phyloP scores from a whole-genome alignment of 2,888 invertebrate species.

The Osmoderma eremita region DNA sequence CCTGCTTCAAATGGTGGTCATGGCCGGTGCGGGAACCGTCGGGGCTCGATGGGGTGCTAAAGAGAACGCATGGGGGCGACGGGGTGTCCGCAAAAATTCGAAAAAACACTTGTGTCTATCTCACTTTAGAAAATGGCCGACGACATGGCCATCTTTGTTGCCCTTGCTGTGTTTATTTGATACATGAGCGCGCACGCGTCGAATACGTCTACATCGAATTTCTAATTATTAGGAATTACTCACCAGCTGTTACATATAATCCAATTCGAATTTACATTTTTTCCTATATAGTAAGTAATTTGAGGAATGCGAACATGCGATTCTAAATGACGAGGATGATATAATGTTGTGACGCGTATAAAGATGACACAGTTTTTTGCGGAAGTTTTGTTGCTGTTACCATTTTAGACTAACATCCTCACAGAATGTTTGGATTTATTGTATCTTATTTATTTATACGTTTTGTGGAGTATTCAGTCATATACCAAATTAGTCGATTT shows the following conservation, averaged over 20 bases:
- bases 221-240: conserved; percentile 32
- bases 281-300: background rate
- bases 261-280: conserved; percentile 4
- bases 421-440: background rate
- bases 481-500: no score
- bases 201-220: conserved; percentile 41
- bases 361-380: conserved; percentile 17
- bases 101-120: conserved; percentile 63
- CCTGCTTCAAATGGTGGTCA: conserved; percentile 34
- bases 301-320: conserved; percentile 9
- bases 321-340: conserved; percentile 5
- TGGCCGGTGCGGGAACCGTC: conserved; percentile 17
- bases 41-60: conserved; percentile 30
- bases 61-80: conserved; percentile 23
- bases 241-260: conserved; percentile 25
- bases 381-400: conserved; percentile 12
- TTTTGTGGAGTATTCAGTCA: background rate
- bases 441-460: background rate
- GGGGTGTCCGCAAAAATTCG: conserved; percentile 52
- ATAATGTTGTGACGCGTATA: conserved; percentile 6
- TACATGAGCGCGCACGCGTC: conserved; percentile 43
- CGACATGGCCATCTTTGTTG: conserved; percentile 65
- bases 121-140: conserved; percentile 66
- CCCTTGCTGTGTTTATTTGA: conserved; percentile 51
- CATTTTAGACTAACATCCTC: conserved; percentile 22